phyloP scores from a whole-genome alignment of 2,888 invertebrate genomes.

The Leptura quadrifasciata region DNA sequence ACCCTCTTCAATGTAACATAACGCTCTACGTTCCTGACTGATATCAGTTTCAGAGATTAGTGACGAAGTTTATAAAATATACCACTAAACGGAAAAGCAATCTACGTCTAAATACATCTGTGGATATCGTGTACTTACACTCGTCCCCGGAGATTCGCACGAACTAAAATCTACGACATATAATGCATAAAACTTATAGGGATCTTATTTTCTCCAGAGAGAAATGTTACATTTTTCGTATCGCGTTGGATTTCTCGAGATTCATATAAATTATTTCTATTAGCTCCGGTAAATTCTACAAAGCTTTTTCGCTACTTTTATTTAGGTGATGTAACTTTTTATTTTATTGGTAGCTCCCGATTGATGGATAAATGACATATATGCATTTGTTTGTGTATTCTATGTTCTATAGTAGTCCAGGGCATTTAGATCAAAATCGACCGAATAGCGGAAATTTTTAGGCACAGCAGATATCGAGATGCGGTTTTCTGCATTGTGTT shows the following conservation, averaged over 20 bases:
- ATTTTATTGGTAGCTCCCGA: not conserved
- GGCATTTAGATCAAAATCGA: no score
- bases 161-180: conserved; percentile 51
- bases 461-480: no score
- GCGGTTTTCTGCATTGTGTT: no score
- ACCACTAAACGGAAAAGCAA: conserved; percentile 61
- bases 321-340: not conserved
- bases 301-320: not conserved
- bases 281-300: conserved; percentile 1
- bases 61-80: conserved; percentile 63
- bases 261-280: conserved; percentile 19
- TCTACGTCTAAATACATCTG: conserved; percentile 57
- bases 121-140: conserved; percentile 45
- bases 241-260: not conserved
- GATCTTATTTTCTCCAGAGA: conserved; percentile 17
- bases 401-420: no score
- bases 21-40: conserved; percentile 17
- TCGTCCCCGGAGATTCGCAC: conserved; percentile 43
- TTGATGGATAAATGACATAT: no score
- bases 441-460: no score
- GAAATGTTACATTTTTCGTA: conserved; percentile 11
- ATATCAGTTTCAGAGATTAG: conserved; percentile 57
- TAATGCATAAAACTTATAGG: conserved; percentile 48
- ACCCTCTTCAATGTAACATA: not conserved
- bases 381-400: no score